Evolutionary conservation across 2,113 vertebrate genomes (phyloP).

Genomic region (Galemys pyrenaicus): DNA sequence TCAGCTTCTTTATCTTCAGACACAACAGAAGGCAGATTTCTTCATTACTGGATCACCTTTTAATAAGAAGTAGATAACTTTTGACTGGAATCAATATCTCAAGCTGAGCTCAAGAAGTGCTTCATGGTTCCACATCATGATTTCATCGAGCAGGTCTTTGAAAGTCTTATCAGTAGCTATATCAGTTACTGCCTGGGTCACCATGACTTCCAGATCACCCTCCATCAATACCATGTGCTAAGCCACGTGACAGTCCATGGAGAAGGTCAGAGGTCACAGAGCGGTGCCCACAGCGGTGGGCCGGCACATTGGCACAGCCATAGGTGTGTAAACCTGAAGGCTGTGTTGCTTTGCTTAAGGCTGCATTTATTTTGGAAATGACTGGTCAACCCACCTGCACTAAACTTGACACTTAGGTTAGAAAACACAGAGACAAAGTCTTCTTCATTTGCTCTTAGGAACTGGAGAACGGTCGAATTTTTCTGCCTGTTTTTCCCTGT

Average conservation of each 20-base stretch:
- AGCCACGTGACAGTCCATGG: fast-evolving
- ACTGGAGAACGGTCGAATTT: neutral
- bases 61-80: conserved; percentile 16
- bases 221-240: neutral
- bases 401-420: neutral
- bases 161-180: neutral
- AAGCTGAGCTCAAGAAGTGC: neutral
- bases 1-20: neutral
- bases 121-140: neutral
- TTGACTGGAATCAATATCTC: conserved; percentile 32
- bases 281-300: no score
- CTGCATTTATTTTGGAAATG: neutral
- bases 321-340: fast-evolving
- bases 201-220: neutral
- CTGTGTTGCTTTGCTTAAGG: neutral
- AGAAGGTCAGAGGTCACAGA: neutral
- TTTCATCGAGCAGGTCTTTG: neutral
- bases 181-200: neutral
- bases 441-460: neutral
- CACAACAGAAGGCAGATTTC: neutral
- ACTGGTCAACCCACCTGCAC: neutral
- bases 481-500: neutral
- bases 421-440: neutral
- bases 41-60: neutral
- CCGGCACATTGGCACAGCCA: fast-evolving